Evolutionary conservation across 2,797 vertebrate species (phyloP).

Genomic region (Octomys mimax): DNA sequence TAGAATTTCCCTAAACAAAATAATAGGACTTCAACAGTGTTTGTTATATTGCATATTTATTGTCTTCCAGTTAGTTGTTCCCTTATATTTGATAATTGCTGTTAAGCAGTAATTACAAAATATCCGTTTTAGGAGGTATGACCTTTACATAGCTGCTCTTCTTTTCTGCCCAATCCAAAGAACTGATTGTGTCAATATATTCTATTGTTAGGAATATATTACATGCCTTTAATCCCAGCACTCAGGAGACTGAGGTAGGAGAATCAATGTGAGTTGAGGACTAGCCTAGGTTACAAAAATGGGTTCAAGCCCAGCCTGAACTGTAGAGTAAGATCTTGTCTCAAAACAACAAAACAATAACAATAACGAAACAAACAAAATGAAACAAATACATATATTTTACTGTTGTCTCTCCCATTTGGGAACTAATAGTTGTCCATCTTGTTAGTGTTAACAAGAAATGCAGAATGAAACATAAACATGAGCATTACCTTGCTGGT

Average conservation of each 20-base stretch:
- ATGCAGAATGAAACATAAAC: not conserved
- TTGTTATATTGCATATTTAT: too few species aligned
- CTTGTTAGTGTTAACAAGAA: not conserved
- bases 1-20: too few species aligned
- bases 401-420: not conserved
- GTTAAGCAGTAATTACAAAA: conserved; percentile 67
- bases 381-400: not conserved
- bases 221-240: too few species aligned
- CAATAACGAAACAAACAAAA: too few species aligned
- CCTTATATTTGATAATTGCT: conserved; percentile 67
- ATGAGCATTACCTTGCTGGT: not conserved
- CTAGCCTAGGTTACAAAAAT: too few species aligned
- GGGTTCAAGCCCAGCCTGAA: too few species aligned
- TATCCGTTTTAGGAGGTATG: conserved; percentile 10
- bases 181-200: conserved; percentile 4
- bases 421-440: not conserved
- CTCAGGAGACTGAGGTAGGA: too few species aligned
- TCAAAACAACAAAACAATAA: too few species aligned
- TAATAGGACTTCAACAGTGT: too few species aligned
- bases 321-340: too few species aligned
- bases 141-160: not conserved
- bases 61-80: not conserved
- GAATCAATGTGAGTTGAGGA: too few species aligned
- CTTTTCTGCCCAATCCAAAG: not conserved
- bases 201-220: too few species aligned